Evolutionary conservation across 2,797 vertebrate species (phyloP), one percentile per base, ranked within the genome.

Genomic region (Bovichtus diacanthus): DNA sequence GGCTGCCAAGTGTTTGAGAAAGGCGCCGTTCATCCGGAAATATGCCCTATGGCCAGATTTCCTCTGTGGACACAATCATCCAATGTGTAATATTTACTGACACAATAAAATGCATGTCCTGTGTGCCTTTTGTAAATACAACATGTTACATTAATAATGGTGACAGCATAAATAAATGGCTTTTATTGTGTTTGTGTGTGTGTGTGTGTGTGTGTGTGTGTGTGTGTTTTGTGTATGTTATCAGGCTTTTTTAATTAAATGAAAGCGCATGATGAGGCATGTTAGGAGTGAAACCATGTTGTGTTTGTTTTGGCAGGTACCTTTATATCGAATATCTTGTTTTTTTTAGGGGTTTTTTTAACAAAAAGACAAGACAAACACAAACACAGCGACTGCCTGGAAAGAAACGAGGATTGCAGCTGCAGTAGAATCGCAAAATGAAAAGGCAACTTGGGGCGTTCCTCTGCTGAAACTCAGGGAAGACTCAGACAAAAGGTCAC

Each of bases 21-120:
- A 80, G 79, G 93, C 96, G 3, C 92, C 95, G 3, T 98, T 95
- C 91, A 92, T 92, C 4, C 21, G n/a, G 2, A 96, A 91, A 82
- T 94, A 96, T 23, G 81, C 96, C 47, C 13, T 97, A 5, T 98
- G 96, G 94, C 97, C 96, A 13, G 91, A 94, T 44, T 91, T 95
- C 6, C 39, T 96, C 50, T 99, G 98, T 67, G 95, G 94, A 19
- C 16, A 62, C 1, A 70, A 90, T 2, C 92, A 95, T 0, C 96
- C 96, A 10, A 88, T 83, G 6, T 99, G 98, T 47, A 94, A 81
- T 51, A 92, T 94, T 75, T 96, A 96, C 68, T 93, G 84, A 85
- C 38, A 13, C 34, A 62, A 55, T 62, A 34, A 59, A 74, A 70
- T 68, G 18, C 39, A 51, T 41, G 31, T 49, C 31, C 9, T 43